A percentile compares a stretch with the other conserved stretches of the same genome.
These are phyloP conservation scores for Percopsis omiscomaycus DNA, from an alignment of 2,797 vertebrate species.

Conservation along the genomic window DNA sequence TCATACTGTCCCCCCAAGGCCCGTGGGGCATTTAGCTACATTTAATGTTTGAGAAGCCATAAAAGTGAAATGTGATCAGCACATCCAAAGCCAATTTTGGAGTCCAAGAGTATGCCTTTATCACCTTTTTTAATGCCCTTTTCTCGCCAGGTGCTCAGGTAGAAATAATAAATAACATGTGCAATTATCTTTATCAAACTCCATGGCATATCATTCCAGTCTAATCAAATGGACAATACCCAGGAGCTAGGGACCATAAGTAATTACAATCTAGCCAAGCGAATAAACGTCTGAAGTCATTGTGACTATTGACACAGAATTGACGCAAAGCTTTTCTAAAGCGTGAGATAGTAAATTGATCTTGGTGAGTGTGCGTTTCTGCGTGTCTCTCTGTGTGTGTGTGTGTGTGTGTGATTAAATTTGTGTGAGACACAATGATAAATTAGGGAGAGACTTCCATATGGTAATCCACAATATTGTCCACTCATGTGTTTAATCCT, in stretches of 20 bases:
- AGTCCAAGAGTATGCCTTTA: not conserved
- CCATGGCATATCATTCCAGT: conserved; percentile 38
- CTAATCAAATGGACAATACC: conserved; percentile 43
- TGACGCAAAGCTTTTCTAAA: conserved; percentile 43
- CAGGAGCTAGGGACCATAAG: conserved; percentile 24
- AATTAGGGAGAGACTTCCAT: conserved; percentile 1
- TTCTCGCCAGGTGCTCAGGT: conserved; percentile 5
- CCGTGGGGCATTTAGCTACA: not conserved
- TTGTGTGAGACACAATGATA: not conserved
- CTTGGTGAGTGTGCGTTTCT: not conserved
- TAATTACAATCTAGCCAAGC: conserved; percentile 37
- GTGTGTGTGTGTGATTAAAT: not conserved
- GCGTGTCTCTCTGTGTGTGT: not conserved
- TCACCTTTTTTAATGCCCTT: not conserved
- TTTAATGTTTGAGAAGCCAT: conserved; percentile 20
- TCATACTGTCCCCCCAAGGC: conserved; percentile 14
- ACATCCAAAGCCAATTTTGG: conserved; percentile 23
- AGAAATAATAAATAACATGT: conserved; percentile 24
- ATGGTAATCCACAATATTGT: not conserved
- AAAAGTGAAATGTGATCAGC: conserved; percentile 15
- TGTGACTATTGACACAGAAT: conserved; percentile 38
- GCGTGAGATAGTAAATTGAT: conserved; percentile 20
- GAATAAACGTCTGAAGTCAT: conserved; percentile 36
- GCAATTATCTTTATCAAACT: conserved; percentile 37
- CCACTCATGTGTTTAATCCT: not conserved